Evolutionary conservation across 2,797 vertebrate genomes (phyloP).

Genomic region (Premnoplex brunnescens): DNA sequence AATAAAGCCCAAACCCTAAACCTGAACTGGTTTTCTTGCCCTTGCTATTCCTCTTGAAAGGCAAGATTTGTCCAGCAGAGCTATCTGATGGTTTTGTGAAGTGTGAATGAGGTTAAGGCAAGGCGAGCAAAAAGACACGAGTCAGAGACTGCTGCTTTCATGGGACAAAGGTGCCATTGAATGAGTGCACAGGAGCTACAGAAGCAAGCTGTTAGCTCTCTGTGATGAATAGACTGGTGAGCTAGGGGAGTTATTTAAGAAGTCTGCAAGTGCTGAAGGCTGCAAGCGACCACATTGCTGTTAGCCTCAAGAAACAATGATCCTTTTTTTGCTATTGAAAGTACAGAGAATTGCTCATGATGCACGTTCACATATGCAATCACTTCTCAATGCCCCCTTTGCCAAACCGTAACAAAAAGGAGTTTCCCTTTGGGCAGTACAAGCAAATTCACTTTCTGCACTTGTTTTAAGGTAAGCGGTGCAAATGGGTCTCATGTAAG

Average conservation of each 20-base stretch:
- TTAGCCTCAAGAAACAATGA: neutral
- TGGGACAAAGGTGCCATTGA: slow-evolving; percentile 13
- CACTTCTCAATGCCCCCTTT: neutral
- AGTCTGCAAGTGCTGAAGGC: neutral
- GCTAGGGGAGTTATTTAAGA: neutral
- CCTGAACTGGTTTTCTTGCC: neutral
- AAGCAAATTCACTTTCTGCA: neutral
- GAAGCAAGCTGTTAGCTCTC: neutral
- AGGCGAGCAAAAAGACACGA: neutral
- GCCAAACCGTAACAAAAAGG: neutral
- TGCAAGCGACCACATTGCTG: neutral
- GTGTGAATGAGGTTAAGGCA: neutral
- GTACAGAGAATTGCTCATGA: neutral
- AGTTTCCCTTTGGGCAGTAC: neutral
- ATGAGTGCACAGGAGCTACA: neutral
- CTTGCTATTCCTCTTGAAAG: neutral
- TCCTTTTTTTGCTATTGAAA: neutral
- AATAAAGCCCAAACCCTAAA: neutral
- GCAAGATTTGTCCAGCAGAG: neutral
- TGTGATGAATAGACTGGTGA: neutral
- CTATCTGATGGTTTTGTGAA: neutral
- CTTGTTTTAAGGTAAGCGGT: neutral
- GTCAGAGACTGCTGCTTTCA: neutral
- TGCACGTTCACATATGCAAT: neutral
- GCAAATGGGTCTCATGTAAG: neutral